A percentile compares a stretch with the other conserved stretches of the same genome.
These are phyloP conservation scores for Ochotona curzoniae DNA, from an alignment of 2,113 vertebrate genomes.

Conservation along the genomic window DNA sequence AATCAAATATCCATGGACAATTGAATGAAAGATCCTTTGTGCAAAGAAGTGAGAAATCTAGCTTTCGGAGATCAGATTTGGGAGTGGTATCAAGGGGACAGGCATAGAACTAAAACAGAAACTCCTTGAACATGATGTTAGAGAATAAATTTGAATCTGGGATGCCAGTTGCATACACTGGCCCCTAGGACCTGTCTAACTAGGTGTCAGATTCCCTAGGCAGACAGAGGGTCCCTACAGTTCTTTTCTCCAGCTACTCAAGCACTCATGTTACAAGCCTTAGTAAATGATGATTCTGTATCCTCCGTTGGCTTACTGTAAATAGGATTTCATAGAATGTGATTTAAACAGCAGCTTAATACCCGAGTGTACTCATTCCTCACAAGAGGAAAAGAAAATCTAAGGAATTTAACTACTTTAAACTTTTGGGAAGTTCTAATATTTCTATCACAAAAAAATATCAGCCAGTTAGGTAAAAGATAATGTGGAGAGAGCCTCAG, in stretches of 20 bases:
- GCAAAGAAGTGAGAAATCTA: background rate
- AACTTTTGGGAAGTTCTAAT: background rate
- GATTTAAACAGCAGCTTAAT: background rate
- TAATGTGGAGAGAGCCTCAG: background rate
- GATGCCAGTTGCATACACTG: background rate
- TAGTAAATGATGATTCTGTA: background rate
- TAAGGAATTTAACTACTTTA: background rate
- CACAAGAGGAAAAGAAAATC: background rate
- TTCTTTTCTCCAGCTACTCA: background rate
- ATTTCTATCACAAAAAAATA: background rate
- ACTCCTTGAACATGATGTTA: background rate
- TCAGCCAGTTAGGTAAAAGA: background rate
- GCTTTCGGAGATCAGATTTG: background rate
- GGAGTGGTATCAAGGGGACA: background rate
- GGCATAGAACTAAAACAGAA: background rate
- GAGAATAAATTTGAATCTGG: background rate
- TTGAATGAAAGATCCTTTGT: background rate
- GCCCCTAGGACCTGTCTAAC: background rate
- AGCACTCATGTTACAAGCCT: background rate
- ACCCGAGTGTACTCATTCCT: background rate
- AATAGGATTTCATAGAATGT: background rate
- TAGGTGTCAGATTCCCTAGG: background rate
- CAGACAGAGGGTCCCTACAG: background rate
- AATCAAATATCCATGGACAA: background rate
- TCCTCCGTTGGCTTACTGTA: background rate